Conservation (phyloP, 1,140 invertebrate genomes). For the Apis florea region DNA sequence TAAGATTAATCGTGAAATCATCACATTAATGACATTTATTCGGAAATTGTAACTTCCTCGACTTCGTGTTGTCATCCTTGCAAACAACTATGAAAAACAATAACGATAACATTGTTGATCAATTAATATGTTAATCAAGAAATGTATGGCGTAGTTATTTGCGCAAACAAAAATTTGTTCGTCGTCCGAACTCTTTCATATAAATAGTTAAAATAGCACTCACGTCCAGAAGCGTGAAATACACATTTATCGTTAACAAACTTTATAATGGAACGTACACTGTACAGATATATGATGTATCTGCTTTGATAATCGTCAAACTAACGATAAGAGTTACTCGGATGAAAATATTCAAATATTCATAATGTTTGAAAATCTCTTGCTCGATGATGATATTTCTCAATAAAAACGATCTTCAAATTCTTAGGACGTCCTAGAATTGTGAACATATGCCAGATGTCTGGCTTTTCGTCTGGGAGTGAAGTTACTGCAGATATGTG, state of each 20-base stretch:
- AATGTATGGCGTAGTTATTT: background rate
- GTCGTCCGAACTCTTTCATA: no score
- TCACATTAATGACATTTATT: background rate
- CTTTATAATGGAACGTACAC: background rate
- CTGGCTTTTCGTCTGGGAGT: background rate
- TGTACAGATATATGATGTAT: background rate
- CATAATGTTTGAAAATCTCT: no score
- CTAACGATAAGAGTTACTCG: background rate
- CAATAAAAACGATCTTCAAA: background rate
- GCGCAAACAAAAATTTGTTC: background rate
- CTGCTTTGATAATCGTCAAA: background rate
- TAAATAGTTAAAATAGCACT: background rate
- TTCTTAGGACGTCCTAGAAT: no score
- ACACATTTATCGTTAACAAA: conserved; percentile 11
- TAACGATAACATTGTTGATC: background rate
- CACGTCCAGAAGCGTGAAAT: conserved; percentile 6
- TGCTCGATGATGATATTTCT: no score
- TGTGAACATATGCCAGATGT: background rate
- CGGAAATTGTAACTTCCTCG: background rate
- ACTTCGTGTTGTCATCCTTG: background rate
- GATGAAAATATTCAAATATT: background rate
- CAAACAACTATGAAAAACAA: background rate
- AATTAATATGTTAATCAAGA: background rate
- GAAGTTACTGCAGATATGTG: background rate
- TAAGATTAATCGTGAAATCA: no score